These are phyloP conservation scores for Amphiprion percula DNA, from an alignment of 2,113 vertebrate genomes.

Conservation along the genomic window DNA sequence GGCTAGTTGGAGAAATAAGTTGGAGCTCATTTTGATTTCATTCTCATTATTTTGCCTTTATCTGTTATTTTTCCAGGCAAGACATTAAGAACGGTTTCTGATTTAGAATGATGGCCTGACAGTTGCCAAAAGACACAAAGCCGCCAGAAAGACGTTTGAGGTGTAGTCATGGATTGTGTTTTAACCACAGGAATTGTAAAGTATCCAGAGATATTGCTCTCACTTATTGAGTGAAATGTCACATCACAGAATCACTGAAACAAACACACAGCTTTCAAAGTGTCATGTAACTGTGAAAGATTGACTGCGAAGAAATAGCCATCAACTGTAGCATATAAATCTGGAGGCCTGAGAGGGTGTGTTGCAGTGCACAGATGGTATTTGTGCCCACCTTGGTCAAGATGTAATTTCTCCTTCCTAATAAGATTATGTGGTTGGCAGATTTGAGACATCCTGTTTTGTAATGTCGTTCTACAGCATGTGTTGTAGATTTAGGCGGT, in stretches of 20 bases:
- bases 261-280: background rate
- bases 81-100: too few species aligned
- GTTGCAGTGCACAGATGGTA: constrained; percentile 28
- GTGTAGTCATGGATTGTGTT: constrained; percentile 1
- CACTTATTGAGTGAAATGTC: constrained; percentile 33
- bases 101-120: too few species aligned
- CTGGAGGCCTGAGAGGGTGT: constrained; percentile 5
- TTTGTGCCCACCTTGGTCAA: constrained; percentile 30
- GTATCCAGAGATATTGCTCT: constrained; percentile 2
- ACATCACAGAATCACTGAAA: constrained; percentile 11
- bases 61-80: too few species aligned
- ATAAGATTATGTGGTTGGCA: constrained; percentile 31
- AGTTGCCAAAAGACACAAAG: too few species aligned
- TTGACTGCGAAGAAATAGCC: constrained; percentile 37
- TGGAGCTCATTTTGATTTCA: too few species aligned
- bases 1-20: too few species aligned
- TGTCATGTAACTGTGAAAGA: constrained; percentile 15
- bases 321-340: constrained; percentile 18
- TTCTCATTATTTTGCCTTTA: too few species aligned
- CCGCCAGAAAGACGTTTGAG: too few species aligned
- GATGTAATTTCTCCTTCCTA: constrained; percentile 38
- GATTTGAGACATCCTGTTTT: constrained; percentile 39
- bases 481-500: constrained; percentile 33
- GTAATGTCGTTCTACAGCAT: constrained; percentile 25
- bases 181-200: constrained; percentile 10